phyloP scores from a whole-genome alignment of 1,140 invertebrate genomes.

The Zophobas morio region DNA sequence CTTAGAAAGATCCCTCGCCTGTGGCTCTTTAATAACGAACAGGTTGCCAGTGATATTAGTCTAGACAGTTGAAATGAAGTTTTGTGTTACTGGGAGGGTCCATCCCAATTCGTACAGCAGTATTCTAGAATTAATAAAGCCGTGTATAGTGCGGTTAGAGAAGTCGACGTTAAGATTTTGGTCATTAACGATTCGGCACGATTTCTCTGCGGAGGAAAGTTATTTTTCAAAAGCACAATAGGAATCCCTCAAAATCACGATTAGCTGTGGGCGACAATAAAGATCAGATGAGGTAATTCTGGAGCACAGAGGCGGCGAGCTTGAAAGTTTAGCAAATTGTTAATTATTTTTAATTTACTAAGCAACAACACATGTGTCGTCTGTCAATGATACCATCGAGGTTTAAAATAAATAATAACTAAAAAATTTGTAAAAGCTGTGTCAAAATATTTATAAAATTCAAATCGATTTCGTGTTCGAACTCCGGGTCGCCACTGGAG shows the following conservation, averaged over 20 bases:
- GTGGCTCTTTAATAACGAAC: conserved; percentile 24
- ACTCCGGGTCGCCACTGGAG: no score
- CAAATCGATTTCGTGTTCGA: no score
- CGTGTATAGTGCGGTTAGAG: background rate
- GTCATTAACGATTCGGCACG: conserved; percentile 24
- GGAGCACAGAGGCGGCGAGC: no score
- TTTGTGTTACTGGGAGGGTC: conserved; percentile 28
- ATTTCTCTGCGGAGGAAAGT: background rate
- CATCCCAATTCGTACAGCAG: conserved; percentile 13
- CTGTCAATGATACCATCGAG: no score
- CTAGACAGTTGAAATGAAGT: conserved; percentile 20
- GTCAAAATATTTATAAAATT: no score
- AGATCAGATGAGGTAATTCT: background rate
- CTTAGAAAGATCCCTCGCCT: background rate
- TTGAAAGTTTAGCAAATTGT: no score
- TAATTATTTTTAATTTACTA: no score
- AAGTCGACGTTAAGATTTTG: conserved; percentile 7
- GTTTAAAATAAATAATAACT: no score
- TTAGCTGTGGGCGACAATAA: background rate
- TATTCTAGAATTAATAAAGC: conserved; percentile 19
- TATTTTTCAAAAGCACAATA: conserved; percentile 15
- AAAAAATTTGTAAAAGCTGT: no score
- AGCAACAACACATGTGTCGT: no score
- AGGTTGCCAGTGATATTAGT: background rate
- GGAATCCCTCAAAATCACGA: conserved; percentile 4